Percentiles rank a stretch among this genome's conserved stretches.
These are phyloP conservation scores for Erethizon dorsatum DNA, from an alignment of 2,797 vertebrate species.

Conservation along the genomic window DNA sequence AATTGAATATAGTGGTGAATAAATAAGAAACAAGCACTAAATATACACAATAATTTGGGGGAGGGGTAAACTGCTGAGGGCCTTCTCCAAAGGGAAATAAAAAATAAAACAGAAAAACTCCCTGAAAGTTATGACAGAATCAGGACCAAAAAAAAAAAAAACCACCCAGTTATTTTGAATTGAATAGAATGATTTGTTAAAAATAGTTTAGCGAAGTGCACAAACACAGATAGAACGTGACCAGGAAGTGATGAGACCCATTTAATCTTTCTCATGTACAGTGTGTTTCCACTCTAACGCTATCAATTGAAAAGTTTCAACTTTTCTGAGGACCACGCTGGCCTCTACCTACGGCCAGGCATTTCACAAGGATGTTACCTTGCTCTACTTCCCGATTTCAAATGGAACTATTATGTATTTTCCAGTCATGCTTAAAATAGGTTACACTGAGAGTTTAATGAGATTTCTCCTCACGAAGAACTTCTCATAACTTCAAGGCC, in stretches of 20 bases:
- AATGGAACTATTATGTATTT: slow-evolving; percentile 67
- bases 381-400: slow-evolving; percentile 66
- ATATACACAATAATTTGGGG: slow-evolving; percentile 32
- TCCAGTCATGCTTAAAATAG: slow-evolving; percentile 79
- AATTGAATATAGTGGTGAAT: slow-evolving; percentile 31
- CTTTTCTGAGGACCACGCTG: neutral
- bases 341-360: neutral
- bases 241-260: neutral
- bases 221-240: neutral
- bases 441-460: slow-evolving; percentile 76
- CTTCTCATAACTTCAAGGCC: slow-evolving; percentile 59
- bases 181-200: slow-evolving; percentile 17
- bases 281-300: neutral
- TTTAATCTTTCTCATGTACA: neutral
- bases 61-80: neutral
- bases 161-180: neutral
- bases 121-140: slow-evolving; percentile 39
- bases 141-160: neutral
- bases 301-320: neutral
- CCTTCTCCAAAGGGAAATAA: neutral
- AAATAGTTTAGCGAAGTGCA: neutral
- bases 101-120: neutral
- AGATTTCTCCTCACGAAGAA: slow-evolving; percentile 66
- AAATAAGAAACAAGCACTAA: slow-evolving; percentile 51
- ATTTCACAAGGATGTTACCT: slow-evolving; percentile 48